Evolutionary conservation across 2,888 invertebrate genomes (phyloP), one percentile per base, ranked within the genome.

Genomic region (Drosophila demipolita): DNA sequence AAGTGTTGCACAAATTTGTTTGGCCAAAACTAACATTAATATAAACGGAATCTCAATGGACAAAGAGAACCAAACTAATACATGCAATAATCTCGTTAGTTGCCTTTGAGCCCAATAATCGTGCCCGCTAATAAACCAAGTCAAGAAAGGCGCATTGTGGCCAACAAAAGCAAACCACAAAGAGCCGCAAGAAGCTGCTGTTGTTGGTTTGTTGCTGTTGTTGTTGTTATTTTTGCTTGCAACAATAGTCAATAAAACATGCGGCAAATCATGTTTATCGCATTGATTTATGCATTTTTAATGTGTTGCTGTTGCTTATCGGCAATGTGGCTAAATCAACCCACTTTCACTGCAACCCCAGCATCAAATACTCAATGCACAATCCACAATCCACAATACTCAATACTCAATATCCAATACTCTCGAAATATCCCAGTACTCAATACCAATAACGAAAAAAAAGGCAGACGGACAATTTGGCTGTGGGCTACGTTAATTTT

Each of bases 221-320:
- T 11, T 55, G 23, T 50, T 50, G 62, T 48, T 52, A 67, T 58
- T 26, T 36, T 32, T 40, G 35, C n/a, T n/a, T 36, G 64, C 78
- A 90, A 93, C 93, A 93, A 93, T 93, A 92, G 92, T 92, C 92
- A 93, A 93, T 93, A 93, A 93, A 93, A 92, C 92, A 93, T 92
- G 92, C 91, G 90, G 93, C 91, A 89, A 93, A 93, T 93, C 93
- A 93, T 93, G 93, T 92, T 93, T 93, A 93, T 93, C 93, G 91
- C 92, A 90, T 91, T 93, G 92, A 93, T 93, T 93, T 93, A 93
- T 93, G 92, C 92, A 91, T 92, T 93, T 93, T 93, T 93, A 93
- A 93, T 93, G 92, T 91, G 93, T 93, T 91, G 91, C 92, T 88
- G 92, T 93, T 91, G 91, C 92, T 92, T 92, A 93, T 93, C 93